Percentiles rank a stretch among this genome's conserved stretches.
Conservation (phyloP, 2,888 invertebrate species). For the Drosophila birchii region DNA sequence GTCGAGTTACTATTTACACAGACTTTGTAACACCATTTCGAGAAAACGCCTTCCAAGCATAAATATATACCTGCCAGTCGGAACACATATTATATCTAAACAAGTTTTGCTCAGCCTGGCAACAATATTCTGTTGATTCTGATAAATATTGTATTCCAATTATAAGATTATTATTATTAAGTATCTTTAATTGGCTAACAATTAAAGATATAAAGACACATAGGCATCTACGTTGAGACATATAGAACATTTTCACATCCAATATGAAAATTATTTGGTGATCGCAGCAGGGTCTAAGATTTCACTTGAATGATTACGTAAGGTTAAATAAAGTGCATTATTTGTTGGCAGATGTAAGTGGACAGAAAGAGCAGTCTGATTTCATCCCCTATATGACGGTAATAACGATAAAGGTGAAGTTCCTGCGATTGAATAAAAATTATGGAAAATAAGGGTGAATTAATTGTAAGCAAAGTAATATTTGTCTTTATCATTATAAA, state of each 20-base stretch:
- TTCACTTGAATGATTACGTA: slow-evolving; percentile 65
- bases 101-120: too few species aligned
- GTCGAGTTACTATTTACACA: too few species aligned
- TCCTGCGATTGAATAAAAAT: not conserved
- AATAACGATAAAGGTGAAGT: slow-evolving; percentile 36
- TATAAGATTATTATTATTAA: not conserved
- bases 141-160: too few species aligned
- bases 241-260: slow-evolving; percentile 59
- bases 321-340: slow-evolving; percentile 38
- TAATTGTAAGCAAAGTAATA: not conserved
- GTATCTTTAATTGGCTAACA: not conserved
- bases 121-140: too few species aligned
- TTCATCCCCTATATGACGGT: slow-evolving; percentile 52
- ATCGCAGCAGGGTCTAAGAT: slow-evolving; percentile 64
- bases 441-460: slow-evolving; percentile 23
- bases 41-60: too few species aligned
- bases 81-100: too few species aligned
- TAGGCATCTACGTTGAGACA: not conserved
- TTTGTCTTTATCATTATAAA: not conserved
- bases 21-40: too few species aligned
- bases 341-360: slow-evolving; percentile 53
- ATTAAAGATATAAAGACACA: not conserved
- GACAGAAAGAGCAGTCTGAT: slow-evolving; percentile 68
- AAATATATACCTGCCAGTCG: too few species aligned
- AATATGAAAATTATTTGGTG: slow-evolving; percentile 57